Evolutionary conservation across 2,797 vertebrate species (phyloP), one percentile per base, ranked within the genome.

Genomic region (Gymnoscopelus braueri): DNA sequence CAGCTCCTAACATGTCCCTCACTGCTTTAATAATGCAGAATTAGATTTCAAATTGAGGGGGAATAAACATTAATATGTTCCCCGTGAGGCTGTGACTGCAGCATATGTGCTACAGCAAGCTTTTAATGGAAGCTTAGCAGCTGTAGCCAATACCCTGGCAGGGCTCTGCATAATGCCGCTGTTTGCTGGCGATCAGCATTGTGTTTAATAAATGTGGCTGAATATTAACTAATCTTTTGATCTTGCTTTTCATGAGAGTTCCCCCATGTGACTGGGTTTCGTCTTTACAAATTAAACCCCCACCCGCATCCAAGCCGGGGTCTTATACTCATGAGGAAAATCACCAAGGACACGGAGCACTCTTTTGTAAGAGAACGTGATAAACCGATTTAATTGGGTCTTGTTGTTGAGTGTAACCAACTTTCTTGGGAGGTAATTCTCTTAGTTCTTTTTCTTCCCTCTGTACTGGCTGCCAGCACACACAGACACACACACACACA

Each of bases 171-270:
- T 82, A 87, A 88, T 76, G 74, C 83, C 24, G 71, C 81, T 82
- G 86, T 90, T 92, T 86, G 79, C 84, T 90, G 70, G 84, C 80
- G 77, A 88, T 89, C 74, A 61, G 75, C 78, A 84, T 82, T 86
- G 87, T 91, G 81, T 91, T 92, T 88, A 84, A 89, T 86, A 91
- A 84, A 90, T 75, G 75, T 86, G 67, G 73, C 58, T 90, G 88
- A 87, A 91, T 90, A 84, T 87, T 83, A 91, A 92, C 80, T 74
- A 72, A 88, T 92, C 88, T 88, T 91, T 91, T 92, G 84, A 94
- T 93, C 87, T 93, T 69, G n/a, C 79, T 81, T 19, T 91, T 91
- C 87, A 90, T 91, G 83, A 88, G 84, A 80, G 57, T 80, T 84
- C 74, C 84, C 19, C 80, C 67, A 60, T 85, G 87, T 85, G 82